Conservation (phyloP, 2,113 vertebrate species). For the Bombycilla garrulus region DNA sequence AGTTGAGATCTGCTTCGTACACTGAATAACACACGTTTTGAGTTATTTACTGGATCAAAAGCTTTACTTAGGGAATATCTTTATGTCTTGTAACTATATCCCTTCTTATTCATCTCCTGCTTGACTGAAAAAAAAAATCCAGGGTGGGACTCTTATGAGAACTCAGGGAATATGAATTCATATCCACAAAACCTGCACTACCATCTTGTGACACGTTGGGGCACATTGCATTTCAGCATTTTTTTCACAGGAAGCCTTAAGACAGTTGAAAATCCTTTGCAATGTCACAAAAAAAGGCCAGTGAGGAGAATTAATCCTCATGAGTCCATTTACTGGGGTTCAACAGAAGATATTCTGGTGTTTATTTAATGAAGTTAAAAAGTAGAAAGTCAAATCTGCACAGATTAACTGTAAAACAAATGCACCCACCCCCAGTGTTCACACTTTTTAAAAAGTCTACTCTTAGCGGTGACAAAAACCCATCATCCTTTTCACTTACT, state of each 20-base stretch:
- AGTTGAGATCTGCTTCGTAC: not conserved
- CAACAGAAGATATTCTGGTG: not conserved
- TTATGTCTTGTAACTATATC: not conserved
- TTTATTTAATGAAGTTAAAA: not conserved
- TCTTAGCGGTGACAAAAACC: slow-evolving; percentile 9
- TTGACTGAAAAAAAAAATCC: not conserved
- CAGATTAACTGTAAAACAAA: not conserved
- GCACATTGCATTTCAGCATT: not conserved
- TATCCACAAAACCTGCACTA: not conserved
- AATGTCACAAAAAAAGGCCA: not conserved
- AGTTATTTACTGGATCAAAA: not conserved
- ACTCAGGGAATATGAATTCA: not conserved
- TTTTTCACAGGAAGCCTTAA: not conserved
- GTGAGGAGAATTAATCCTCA: not conserved
- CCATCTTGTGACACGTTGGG: not conserved
- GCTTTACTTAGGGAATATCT: not conserved
- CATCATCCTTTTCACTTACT: slow-evolving; percentile 73
- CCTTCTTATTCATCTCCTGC: not conserved
- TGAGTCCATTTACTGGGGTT: not conserved
- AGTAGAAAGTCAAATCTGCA: not conserved
- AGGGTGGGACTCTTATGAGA: not conserved
- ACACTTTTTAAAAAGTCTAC: not conserved
- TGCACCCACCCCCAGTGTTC: not conserved
- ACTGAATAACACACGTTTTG: not conserved
- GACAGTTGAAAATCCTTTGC: not conserved